Conservation (phyloP, 2,797 vertebrate species). For the Threskiornis aethiopicus region DNA sequence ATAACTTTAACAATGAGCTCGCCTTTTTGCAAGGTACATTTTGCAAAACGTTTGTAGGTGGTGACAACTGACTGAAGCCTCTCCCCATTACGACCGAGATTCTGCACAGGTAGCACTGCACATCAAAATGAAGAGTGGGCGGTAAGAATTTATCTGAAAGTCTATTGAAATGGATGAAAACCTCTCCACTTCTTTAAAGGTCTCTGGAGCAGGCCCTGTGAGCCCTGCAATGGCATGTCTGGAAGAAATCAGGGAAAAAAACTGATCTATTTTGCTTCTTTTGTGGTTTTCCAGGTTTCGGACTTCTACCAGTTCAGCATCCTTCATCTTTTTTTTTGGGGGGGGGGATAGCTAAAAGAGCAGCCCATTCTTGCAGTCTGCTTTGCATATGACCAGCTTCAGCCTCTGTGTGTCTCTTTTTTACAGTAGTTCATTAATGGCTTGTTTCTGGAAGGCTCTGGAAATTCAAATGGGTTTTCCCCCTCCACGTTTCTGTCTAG, state of each 20-base stretch:
- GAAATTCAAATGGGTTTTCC: neutral
- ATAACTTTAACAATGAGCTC: neutral
- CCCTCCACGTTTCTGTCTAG: neutral
- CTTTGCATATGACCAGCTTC: neutral
- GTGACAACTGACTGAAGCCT: neutral
- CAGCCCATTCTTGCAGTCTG: neutral
- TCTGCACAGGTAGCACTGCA: neutral
- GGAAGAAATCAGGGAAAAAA: neutral
- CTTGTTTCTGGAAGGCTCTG: neutral
- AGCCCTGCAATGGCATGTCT: neutral
- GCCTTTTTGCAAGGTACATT: neutral
- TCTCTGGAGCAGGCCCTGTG: neutral
- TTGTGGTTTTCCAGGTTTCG: neutral
- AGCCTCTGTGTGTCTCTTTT: neutral
- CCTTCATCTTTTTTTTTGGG: neutral
- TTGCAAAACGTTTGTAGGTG: neutral
- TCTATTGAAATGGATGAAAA: neutral
- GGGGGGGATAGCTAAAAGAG: neutral
- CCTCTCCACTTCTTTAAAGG: neutral
- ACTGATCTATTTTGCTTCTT: neutral
- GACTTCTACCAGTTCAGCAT: neutral
- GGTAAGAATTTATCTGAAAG: neutral
- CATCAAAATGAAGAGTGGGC: neutral
- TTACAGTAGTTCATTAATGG: neutral
- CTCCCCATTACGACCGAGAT: rapidly evolving